These are phyloP conservation scores for Eurytemora carolleeae DNA, from an alignment of 1,140 invertebrate species.

Conservation along the genomic window DNA sequence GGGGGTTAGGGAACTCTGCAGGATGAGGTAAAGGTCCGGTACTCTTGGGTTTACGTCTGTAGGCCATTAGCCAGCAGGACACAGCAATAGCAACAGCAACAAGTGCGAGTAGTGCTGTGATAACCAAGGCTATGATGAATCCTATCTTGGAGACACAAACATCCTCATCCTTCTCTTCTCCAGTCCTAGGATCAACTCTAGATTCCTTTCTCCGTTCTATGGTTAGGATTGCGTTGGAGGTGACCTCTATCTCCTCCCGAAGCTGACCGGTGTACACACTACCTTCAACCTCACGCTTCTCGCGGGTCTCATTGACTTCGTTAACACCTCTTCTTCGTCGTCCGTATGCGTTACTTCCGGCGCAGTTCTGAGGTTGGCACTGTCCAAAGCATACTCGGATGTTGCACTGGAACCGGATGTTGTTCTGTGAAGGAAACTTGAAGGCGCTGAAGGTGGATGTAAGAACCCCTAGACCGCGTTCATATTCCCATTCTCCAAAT, in stretches of 20 bases:
- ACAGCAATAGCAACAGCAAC: slow-evolving; percentile 81
- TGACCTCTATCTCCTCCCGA: slow-evolving; percentile 74
- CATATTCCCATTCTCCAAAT: slow-evolving; percentile 78
- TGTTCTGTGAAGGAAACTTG: slow-evolving; percentile 84
- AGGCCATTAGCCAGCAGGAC: slow-evolving; percentile 83
- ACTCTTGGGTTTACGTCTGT: slow-evolving; percentile 57
- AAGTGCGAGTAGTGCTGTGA: slow-evolving; percentile 69
- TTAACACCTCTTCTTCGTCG: slow-evolving; percentile 41
- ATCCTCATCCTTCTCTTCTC: slow-evolving; percentile 41
- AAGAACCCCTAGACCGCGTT: slow-evolving; percentile 54
- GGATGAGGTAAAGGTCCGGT: slow-evolving; percentile 76
- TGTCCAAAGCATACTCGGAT: slow-evolving; percentile 83
- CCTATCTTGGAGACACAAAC: slow-evolving; percentile 82
- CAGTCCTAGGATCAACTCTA: not conserved
- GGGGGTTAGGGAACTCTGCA: slow-evolving; percentile 77
- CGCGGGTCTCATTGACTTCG: slow-evolving; percentile 13
- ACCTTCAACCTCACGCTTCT: slow-evolving; percentile 12
- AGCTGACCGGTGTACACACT: slow-evolving; percentile 52
- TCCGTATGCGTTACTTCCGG: slow-evolving; percentile 69
- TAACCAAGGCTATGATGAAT: slow-evolving; percentile 69
- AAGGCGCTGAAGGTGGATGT: slow-evolving; percentile 78
- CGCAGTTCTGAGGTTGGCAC: slow-evolving; percentile 83
- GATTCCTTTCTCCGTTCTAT: slow-evolving; percentile 38
- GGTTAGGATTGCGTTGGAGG: slow-evolving; percentile 73
- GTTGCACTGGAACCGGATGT: slow-evolving; percentile 86